Evolutionary conservation across 92 coral and sea anemone genomes (phyloP).

Genomic region (Ricordea florida): DNA sequence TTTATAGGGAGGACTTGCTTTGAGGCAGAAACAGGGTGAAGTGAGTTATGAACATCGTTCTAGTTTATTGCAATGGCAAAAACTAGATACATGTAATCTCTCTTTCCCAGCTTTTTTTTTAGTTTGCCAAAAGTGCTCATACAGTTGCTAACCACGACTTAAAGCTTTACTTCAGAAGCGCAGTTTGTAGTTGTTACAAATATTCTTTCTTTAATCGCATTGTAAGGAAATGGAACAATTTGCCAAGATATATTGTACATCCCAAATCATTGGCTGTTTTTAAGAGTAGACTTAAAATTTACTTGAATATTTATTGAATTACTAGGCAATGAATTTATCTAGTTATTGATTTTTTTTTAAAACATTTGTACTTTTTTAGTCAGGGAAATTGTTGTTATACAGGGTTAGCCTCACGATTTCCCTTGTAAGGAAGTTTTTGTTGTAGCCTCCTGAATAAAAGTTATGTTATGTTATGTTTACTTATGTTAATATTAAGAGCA

Average conservation of each 20-base stretch:
- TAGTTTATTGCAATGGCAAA: neutral
- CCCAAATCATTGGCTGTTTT: neutral
- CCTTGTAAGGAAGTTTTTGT: neutral
- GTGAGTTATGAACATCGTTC: neutral
- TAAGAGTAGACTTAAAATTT: neutral
- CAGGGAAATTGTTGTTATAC: neutral
- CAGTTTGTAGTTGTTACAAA: too few species aligned
- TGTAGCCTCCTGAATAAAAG: neutral
- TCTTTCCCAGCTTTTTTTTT: too few species aligned
- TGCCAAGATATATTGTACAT: neutral
- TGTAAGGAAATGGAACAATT: too few species aligned
- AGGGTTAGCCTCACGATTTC: too few species aligned
- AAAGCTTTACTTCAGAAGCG: neutral
- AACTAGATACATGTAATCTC: too few species aligned
- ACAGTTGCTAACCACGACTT: neutral
- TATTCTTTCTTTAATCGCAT: too few species aligned
- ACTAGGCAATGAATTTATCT: neutral
- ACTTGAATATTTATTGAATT: neutral
- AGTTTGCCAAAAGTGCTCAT: neutral
- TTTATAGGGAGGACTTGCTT: too few species aligned
- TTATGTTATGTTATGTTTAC: neutral
- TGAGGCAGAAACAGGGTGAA: neutral
- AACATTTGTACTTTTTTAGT: neutral
- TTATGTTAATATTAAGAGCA: too few species aligned
- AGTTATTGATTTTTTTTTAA: too few species aligned